Base-by-base conservation (phyloP, 2,113 vertebrate genomes). In the Leucosticte australis region DNA sequence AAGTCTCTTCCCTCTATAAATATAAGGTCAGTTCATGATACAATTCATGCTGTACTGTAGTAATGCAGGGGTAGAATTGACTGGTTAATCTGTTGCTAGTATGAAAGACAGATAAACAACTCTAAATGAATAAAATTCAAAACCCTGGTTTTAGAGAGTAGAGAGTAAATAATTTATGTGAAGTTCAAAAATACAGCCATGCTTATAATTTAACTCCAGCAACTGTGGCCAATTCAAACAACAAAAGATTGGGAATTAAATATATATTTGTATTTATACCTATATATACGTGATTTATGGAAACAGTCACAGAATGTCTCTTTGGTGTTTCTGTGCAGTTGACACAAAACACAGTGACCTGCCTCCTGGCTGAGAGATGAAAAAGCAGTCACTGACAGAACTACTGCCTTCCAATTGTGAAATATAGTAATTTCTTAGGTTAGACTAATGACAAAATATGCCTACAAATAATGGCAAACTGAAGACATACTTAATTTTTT, bases 181-280 rank as follows among this genome's bases (percentile, higher is more conserved):
- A 76, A 92, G 87, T 77, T 91, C 60, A 96, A 93, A 91, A 95
- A 94, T 53, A 83, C 55, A 92, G 41, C 55, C 35, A 33, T 41
- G 81, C 68, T 95, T 96, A 94, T 73, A 92, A 90, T 95, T 95
- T 93, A 97, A 96, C 95, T 89, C 35, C 49, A 83, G 35, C 39
- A 46, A 49, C 37, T n/a, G 60, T 17, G 44, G 83, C 60, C n/a
- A 88, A 68, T 56, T 78, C 76, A 88, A 95, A 80, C 71, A 68
- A 60, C 31, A n/a, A 60, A 90, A 74, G 30, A 39, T 33, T 41
- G 78, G 31, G 31, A 73, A 67, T 79, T 49, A 80, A 83, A 52
- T 39, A 52, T 18, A 10, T 57, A 37, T 33, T 49, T 84, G 17
- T n/a, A 37, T 24, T 37, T 60, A 27, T 19, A 89, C 35, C 46